These are phyloP conservation scores for Sebastes itinus DNA, from an alignment of 2,797 vertebrate genomes.

Conservation along the genomic window DNA sequence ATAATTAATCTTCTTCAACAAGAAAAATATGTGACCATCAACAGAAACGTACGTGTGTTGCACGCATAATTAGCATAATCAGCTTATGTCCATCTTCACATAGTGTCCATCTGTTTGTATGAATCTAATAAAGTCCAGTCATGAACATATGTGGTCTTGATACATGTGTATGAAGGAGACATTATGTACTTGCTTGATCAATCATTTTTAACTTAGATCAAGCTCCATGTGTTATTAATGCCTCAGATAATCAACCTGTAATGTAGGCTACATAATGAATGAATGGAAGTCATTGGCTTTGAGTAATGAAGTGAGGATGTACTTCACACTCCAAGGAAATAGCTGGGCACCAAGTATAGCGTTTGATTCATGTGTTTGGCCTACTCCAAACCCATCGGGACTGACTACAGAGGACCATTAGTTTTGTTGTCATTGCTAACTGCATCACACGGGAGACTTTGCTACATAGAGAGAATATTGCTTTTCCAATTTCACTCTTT, in stretches of 20 bases:
- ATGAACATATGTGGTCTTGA: neutral
- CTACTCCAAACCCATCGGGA: constrained; percentile 68
- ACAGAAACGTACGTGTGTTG: neutral
- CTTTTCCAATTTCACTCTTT: constrained; percentile 64
- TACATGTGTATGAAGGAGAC: neutral
- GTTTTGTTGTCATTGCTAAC: constrained; percentile 77
- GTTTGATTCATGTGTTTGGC: constrained; percentile 75
- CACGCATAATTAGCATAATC: neutral
- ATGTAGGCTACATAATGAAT: constrained; percentile 56
- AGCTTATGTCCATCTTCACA: neutral
- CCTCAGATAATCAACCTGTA: constrained; percentile 65
- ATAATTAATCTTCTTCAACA: too few species aligned
- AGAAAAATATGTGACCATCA: neutral
- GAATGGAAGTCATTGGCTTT: constrained; percentile 48
- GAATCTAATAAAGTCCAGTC: neutral
- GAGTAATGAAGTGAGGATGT: constrained; percentile 69
- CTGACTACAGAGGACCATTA: constrained; percentile 64
- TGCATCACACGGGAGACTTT: constrained; percentile 69
- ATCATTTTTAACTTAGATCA: constrained; percentile 48
- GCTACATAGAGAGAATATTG: constrained; percentile 64
- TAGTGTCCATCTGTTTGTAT: neutral
- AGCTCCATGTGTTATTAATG: constrained; percentile 53
- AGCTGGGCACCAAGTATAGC: constrained; percentile 60
- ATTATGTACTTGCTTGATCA: constrained; percentile 31
- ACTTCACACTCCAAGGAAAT: constrained; percentile 63